phyloP scores from a whole-genome alignment of 2,797 vertebrate species.

The Sebastes vulpes region DNA sequence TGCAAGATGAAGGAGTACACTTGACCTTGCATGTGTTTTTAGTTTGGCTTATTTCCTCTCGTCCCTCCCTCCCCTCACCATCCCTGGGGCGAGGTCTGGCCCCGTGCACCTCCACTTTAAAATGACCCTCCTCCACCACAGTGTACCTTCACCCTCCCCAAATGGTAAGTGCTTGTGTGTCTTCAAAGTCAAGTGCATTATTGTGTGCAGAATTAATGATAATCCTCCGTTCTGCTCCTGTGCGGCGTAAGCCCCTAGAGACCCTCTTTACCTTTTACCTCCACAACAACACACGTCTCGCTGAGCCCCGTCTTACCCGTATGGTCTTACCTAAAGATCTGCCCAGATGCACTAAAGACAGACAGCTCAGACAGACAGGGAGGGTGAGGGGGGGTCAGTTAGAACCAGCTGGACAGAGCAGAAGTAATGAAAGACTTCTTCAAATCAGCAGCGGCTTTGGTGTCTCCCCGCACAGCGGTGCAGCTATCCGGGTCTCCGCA shows the following conservation, averaged over 20 bases:
- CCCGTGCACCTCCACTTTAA: constrained; percentile 56
- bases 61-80: constrained; percentile 6
- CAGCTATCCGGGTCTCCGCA: constrained; percentile 44
- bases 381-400: constrained; percentile 53
- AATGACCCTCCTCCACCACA: constrained; percentile 52
- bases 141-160: constrained; percentile 39
- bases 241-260: constrained; percentile 52
- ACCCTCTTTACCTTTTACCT: constrained; percentile 68
- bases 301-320: constrained; percentile 40
- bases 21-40: constrained; percentile 81
- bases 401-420: constrained; percentile 68
- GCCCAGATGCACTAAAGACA: constrained; percentile 61
- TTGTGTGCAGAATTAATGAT: constrained; percentile 72
- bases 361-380: constrained; percentile 59
- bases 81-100: constrained; percentile 65
- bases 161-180: constrained; percentile 15
- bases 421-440: constrained; percentile 75
- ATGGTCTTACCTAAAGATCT: constrained; percentile 46
- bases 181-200: constrained; percentile 71
- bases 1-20: constrained; percentile 58
- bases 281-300: constrained; percentile 53
- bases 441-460: constrained; percentile 44
- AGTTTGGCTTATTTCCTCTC: constrained; percentile 70
- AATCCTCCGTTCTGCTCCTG: constrained; percentile 65
- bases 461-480: constrained; percentile 67